Base-by-base conservation (phyloP, 1,140 invertebrate genomes). In the Drosophila nebulosa region DNA sequence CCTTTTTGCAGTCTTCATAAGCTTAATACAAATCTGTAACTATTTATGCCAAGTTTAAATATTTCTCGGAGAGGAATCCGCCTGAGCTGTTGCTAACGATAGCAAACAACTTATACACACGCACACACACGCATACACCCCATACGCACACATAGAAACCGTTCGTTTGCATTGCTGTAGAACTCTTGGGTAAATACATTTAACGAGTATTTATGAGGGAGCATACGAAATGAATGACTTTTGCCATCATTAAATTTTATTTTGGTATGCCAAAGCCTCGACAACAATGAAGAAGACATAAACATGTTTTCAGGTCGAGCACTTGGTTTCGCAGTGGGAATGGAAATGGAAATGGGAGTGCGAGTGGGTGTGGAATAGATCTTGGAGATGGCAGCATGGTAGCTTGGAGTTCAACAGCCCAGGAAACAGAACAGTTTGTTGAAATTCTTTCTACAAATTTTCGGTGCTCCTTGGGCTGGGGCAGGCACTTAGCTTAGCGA, bases 211-310 rank as follows among this genome's bases (percentile, higher is more conserved):
- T 81, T 81, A 81, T 81, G 79, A 81, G 79, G 58, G 79, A 69
- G 79, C 79, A 81, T 83, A 78, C 74, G 69, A 81, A 81, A 81
- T 81, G 79, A 81, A 81, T 83, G 79, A 81, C 79, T 81, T 81
- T 69, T 74, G 78, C 65, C 79, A 81, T 81, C 79, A 81, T 81
- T 81, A 81, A 81, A 81, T 81, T 81, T 74, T 74, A 81, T 81
- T 46, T 81, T 63, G 65, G 60, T 64, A 74, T 62, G 60, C 66
- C 62, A 64, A 39, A 51, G 51, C 59, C 78, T 64, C 60, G 51
- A 72, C 63, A 63, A 76, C 78, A 81, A 81, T 69, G 65, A 81
- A 64, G 69, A 77, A 69, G 64, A 74, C 59, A 73, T 64, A 80
- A 74, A 67, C 51, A 83, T 81, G 65, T 81, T 81, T 81, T 81